phyloP scores from a whole-genome alignment of 1,140 invertebrate genomes.

The Leptoteleia sp. region DNA sequence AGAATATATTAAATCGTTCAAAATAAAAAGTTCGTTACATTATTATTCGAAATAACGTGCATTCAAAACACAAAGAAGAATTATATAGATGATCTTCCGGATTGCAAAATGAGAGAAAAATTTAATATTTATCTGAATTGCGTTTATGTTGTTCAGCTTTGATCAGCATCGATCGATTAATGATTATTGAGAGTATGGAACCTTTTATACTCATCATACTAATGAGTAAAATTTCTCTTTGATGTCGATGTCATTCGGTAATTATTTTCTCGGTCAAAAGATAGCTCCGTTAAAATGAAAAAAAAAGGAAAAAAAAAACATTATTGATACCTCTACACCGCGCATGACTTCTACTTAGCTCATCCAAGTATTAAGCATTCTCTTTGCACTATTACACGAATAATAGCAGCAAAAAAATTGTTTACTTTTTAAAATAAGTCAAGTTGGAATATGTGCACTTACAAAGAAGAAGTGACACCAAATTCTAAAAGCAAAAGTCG shows the following conservation, averaged over 20 bases:
- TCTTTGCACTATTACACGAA: neutral
- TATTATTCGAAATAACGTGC: too few species aligned
- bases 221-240: conserved; percentile 45
- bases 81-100: too few species aligned
- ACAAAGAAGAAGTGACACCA: too few species aligned
- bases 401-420: neutral
- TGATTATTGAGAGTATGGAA: conserved; percentile 8
- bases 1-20: too few species aligned
- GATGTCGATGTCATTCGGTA: conserved; percentile 36
- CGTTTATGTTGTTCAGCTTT: conserved; percentile 24
- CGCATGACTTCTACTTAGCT: neutral
- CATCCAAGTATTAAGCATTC: neutral
- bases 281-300: conserved; percentile 2
- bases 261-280: conserved; percentile 44
- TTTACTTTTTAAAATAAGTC: too few species aligned
- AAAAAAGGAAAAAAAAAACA: too few species aligned
- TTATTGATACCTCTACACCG: neutral
- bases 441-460: too few species aligned
- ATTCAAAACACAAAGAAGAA: too few species aligned
- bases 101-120: conserved; percentile 1
- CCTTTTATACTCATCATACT: conserved; percentile 36
- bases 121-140: conserved; percentile 23
- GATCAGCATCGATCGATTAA: conserved; percentile 28
- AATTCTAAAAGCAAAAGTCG: neutral
- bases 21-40: too few species aligned